Evolutionary conservation across 1,140 invertebrate species (phyloP), one percentile per base, ranked within the genome.

Genomic region (Pseudomyrmex flavicornis): DNA sequence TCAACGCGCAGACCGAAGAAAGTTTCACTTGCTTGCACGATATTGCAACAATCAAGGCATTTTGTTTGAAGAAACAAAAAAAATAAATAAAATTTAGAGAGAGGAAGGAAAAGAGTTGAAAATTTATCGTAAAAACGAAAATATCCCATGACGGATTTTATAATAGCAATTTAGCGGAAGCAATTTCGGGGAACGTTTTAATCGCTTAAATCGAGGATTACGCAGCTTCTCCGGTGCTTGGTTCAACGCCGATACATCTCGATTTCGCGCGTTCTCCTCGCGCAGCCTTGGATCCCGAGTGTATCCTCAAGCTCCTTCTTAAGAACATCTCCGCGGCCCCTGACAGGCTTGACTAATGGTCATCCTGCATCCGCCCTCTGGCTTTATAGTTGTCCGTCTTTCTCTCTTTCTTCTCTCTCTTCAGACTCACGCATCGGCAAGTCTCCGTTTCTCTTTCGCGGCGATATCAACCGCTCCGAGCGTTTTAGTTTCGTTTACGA

Each of bases 301-400:
- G 73, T 88, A 82, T 84, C 84, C 56, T 75, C 48, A 26, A 58
- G 77, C 62, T 84, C 46, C 86, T 89, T 87, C 86, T 83, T 89
- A 86, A 86, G 86, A 90, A 89, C 87, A 87, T 91, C 83, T 90
- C 86, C 75, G 86, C 85, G 85, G 86, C 85, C 89, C 89, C 82
- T 90, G 90, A 91, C 89, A 91, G 86, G 74, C 89, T 91, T 91
- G 90, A 92, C 90, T 91, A 92, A 92, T 91, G 90, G 85, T 87
- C 86, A 86, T 89, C 90, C 85, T 89, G 87, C 88, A 88, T 91
- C 89, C 89, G 89, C 90, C 90, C 83, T 84, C 82, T 58, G 65
- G 79, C 82, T 83, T 62, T 77, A 72, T 82, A 72, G 65, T 65
- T 79, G 59, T 85, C 79, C 61, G 22, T 61, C 62, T 85, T 63